Conservation (phyloP, 1,140 invertebrate genomes). For the Drosophila prosaltans region DNA sequence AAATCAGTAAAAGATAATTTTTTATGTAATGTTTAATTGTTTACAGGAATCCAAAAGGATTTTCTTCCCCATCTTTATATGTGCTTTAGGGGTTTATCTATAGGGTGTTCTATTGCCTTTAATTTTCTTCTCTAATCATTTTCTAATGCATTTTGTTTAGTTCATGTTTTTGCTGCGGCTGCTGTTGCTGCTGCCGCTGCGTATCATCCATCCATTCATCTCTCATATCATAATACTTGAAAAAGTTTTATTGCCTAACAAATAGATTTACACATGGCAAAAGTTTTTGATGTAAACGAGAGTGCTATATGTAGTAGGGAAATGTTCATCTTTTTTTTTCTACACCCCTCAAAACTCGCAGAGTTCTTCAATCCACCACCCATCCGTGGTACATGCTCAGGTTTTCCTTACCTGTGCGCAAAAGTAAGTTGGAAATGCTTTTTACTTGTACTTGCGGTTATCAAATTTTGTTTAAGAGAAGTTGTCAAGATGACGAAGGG, state of each 20-base stretch:
- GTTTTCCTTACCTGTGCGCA: constrained; percentile 38
- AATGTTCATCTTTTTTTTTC: constrained; percentile 11
- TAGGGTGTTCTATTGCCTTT: neutral
- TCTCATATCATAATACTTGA: constrained; percentile 38
- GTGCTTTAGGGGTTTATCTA: neutral
- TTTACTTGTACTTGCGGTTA: constrained; percentile 70
- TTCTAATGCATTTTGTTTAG: neutral
- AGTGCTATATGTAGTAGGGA: constrained; percentile 42
- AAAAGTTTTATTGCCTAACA: constrained; percentile 59
- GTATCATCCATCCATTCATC: neutral
- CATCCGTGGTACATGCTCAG: neutral
- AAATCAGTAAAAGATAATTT: too few relatives aligned
- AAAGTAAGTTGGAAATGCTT: constrained; percentile 66
- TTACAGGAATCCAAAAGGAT: too few relatives aligned
- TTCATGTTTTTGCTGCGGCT: neutral
- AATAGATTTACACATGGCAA: constrained; percentile 59
- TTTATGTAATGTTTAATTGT: too few relatives aligned
- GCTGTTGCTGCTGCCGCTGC: neutral
- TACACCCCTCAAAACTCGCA: neutral
- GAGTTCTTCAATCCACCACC: too few relatives aligned
- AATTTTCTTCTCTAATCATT: neutral
- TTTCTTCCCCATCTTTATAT: too few relatives aligned
- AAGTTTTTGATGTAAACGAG: constrained; percentile 57
- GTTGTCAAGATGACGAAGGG: neutral
- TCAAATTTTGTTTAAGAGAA: constrained; percentile 39